Conservation (phyloP, 2,113 vertebrate species). For the Corythoichthys intestinalis region DNA sequence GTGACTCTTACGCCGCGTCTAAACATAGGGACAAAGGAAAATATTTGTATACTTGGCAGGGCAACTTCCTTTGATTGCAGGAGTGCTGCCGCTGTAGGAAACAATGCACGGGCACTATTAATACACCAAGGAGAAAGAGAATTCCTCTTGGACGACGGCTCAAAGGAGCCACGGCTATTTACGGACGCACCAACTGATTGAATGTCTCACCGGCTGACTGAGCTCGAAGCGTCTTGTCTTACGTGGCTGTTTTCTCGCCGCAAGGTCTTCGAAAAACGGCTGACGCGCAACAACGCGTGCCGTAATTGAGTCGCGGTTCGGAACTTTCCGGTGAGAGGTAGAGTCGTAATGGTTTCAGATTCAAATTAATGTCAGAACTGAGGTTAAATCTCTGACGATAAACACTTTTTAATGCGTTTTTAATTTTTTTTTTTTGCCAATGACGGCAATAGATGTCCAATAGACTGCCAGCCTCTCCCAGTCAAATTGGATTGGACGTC, state of each 20-base stretch:
- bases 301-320: neutral
- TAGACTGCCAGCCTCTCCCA: too few relatives aligned
- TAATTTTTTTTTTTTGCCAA: too few relatives aligned
- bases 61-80: constrained; percentile 73
- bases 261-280: constrained; percentile 31
- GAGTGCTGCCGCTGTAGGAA: constrained; percentile 64
- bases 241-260: constrained; percentile 40
- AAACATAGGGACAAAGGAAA: constrained; percentile 78
- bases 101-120: constrained; percentile 72
- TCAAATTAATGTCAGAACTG: too few relatives aligned
- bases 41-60: constrained; percentile 71
- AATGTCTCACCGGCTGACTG: constrained; percentile 55
- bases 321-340: too few relatives aligned
- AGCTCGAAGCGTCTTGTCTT: constrained; percentile 62
- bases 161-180: constrained; percentile 72
- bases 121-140: constrained; percentile 70
- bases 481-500: too few relatives aligned
- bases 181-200: constrained; percentile 64
- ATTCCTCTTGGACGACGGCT: constrained; percentile 69
- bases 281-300: too few relatives aligned
- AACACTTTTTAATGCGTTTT: too few relatives aligned
- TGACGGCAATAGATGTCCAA: too few relatives aligned
- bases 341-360: too few relatives aligned
- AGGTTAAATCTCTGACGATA: too few relatives aligned
- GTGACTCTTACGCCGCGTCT: constrained; percentile 62